phyloP scores from a whole-genome alignment of 2,113 vertebrate species.

The Aphelocoma coerulescens region DNA sequence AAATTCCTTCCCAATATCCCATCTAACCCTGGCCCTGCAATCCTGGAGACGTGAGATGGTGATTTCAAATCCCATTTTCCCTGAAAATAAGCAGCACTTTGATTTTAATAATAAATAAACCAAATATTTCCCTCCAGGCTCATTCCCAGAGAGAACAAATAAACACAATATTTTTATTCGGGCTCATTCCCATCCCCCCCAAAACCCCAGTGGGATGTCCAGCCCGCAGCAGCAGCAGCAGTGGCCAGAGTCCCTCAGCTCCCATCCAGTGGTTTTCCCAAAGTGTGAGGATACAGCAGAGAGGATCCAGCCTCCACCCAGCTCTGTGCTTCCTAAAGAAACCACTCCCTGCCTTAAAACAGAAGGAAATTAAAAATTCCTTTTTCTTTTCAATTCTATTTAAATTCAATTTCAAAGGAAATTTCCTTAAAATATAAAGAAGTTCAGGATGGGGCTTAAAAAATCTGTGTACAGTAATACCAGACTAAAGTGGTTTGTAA shows the following conservation, averaged over 20 bases:
- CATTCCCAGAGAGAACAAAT: background rate
- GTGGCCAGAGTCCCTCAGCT: background rate
- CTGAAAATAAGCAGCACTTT: background rate
- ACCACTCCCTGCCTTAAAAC: background rate
- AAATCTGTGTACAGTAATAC: background rate
- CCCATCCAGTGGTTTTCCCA: background rate
- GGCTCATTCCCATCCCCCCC: background rate
- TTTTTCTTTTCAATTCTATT: background rate
- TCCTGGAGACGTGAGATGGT: background rate
- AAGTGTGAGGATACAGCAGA: no score
- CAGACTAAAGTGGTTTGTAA: background rate
- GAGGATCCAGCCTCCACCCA: background rate
- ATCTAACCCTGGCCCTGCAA: rapidly evolving
- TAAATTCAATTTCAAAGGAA: background rate
- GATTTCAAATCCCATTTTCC: background rate
- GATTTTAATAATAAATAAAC: background rate
- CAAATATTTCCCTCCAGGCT: background rate
- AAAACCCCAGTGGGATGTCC: background rate
- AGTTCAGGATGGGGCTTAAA: background rate
- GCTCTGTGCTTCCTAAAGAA: background rate
- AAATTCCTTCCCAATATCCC: background rate
- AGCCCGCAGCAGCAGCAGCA: background rate
- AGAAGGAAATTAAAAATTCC: background rate
- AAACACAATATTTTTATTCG: background rate
- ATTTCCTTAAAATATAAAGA: background rate